Base-by-base conservation (phyloP, 2,888 invertebrate species). In the Athrips mouffetella region DNA sequence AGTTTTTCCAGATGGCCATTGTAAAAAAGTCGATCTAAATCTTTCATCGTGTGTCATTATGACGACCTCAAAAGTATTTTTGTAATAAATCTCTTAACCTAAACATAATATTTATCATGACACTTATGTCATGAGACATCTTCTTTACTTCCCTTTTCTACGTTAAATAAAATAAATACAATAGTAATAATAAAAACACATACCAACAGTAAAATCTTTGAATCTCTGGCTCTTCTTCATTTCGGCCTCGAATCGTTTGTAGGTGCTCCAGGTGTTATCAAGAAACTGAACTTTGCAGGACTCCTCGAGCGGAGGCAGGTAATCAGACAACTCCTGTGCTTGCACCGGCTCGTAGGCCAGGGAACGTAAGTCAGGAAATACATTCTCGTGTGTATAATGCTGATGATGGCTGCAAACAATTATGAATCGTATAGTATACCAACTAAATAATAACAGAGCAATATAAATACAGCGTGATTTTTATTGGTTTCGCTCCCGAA, bases 251-350 rank as follows among this genome's bases (percentile, higher is more conserved):
- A 76, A 78, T 40, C 62, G 52, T 21, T 63, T 57, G 16, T 61
- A 65, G 0, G 65, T 66, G 0, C 23, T 51, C 67, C 70, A 73
- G 10, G 47, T 51, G 4, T 63, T 57, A 5, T 49, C 47, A 18
- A 20, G n/a, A n/a, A 70, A 46, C 49, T 59, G 73, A n/a, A 90
- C 63, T 65, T 84, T 76, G 70, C 92, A 91, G 0, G 93, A 93
- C 54, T 83, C 65, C 49, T 82, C 76, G 27, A 88, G 44, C 20
- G 76, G 65, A 1, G 93, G 93, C 53, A 92, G 63, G 66, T 91
- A 92, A 20, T 76, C 62, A 1, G 53, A 51, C 2, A 81, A 50
- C 18, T 86, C 70, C 1, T 76, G 65, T n/a, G 75, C 65, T 10
- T 72, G 54, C 20, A 92, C 58, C 23, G 77, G 51, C 20, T 66